These are phyloP conservation scores for Ornithoptera alexandrae DNA, from an alignment of 2,888 invertebrate genomes.

Conservation along the genomic window DNA sequence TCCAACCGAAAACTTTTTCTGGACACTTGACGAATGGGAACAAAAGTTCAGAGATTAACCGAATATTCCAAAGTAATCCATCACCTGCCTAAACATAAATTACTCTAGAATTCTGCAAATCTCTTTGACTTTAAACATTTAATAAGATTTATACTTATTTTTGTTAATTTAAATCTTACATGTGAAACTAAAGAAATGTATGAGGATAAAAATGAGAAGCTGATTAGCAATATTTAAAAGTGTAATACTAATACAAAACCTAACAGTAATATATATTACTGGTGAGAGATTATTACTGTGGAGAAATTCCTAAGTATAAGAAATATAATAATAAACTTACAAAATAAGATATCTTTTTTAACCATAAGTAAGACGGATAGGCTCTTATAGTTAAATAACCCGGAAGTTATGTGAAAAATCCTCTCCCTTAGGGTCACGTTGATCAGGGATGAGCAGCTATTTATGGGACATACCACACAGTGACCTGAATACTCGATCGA, in stretches of 20 bases:
- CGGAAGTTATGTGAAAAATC: conserved; percentile 78
- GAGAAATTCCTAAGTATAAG: not conserved
- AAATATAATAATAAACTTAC: conserved; percentile 42
- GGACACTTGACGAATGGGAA: conserved; percentile 72
- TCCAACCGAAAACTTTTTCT: conserved; percentile 46
- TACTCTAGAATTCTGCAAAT: not conserved
- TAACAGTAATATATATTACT: too few species aligned
- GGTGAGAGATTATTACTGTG: too few species aligned
- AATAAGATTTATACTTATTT: not conserved
- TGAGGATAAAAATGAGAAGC: not conserved
- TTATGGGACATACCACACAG: conserved; percentile 13
- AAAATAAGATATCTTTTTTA: not conserved
- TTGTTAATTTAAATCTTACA: not conserved
- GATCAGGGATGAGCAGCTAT: conserved; percentile 23
- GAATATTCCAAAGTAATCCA: conserved; percentile 75
- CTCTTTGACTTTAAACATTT: not conserved
- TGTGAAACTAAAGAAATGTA: conserved; percentile 38
- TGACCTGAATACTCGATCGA: conserved; percentile 18
- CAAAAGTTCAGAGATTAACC: conserved; percentile 77
- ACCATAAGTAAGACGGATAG: conserved; percentile 11
- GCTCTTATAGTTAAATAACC: conserved; percentile 21
- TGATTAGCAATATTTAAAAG: not conserved
- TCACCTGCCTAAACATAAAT: conserved; percentile 68
- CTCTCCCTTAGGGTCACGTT: conserved; percentile 22
- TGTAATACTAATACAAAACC: too few species aligned